Conservation (phyloP, 1,140 invertebrate genomes). For the Zaprionus lachaisei region DNA sequence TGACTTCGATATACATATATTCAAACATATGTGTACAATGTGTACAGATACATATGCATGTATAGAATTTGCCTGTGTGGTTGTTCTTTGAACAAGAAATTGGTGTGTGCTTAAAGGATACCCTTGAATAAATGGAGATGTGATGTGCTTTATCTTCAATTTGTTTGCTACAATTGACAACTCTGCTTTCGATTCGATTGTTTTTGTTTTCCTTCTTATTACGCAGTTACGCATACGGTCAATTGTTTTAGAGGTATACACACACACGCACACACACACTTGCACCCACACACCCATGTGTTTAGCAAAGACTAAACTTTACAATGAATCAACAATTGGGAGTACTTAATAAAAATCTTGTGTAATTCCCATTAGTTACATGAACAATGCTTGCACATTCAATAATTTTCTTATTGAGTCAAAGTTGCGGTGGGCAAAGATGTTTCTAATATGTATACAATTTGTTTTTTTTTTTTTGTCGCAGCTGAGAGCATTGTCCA, state of each 20-base stretch:
- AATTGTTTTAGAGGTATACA: slow-evolving; percentile 8
- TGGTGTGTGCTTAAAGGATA: slow-evolving; percentile 32
- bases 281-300: neutral
- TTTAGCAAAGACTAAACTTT: neutral
- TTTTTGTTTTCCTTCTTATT: slow-evolving; percentile 51
- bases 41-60: slow-evolving; percentile 37
- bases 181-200: slow-evolving; percentile 10
- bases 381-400: neutral
- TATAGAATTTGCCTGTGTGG: neutral
- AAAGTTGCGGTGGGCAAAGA: neutral
- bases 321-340: slow-evolving; percentile 1
- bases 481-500: slow-evolving; percentile 73
- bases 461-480: neutral
- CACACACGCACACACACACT: neutral
- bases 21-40: slow-evolving; percentile 25
- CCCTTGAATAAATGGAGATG: slow-evolving; percentile 1
- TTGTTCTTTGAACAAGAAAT: slow-evolving; percentile 15
- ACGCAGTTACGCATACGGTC: slow-evolving; percentile 58
- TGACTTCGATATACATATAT: slow-evolving; percentile 18
- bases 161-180: neutral
- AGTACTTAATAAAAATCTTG: neutral
- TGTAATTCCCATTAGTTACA: neutral
- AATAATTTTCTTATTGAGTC: too few species aligned
- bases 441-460: neutral
- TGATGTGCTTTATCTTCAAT: neutral